These are phyloP conservation scores for Tapirus terrestris DNA, from an alignment of 2,113 vertebrate species.

Conservation along the genomic window DNA sequence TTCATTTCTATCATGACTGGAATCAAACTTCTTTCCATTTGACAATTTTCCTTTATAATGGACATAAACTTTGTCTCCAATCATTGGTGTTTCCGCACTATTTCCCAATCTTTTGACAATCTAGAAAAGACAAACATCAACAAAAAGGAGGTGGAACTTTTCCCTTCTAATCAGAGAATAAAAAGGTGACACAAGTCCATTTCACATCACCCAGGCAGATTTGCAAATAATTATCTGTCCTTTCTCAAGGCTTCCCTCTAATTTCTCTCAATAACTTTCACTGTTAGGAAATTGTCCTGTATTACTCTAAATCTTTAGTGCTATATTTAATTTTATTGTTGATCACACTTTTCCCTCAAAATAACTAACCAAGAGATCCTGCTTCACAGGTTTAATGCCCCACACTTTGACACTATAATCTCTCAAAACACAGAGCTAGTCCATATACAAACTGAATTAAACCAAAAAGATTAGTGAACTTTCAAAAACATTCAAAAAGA, in stretches of 20 bases:
- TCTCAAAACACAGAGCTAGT: slow-evolving; percentile 16
- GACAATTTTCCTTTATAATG: slow-evolving; percentile 96
- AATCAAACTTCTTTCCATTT: slow-evolving; percentile 96
- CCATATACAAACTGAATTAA: neutral
- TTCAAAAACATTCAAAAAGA: slow-evolving; percentile 35
- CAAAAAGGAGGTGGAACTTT: neutral
- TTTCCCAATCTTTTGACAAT: slow-evolving; percentile 90
- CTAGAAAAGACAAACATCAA: slow-evolving; percentile 82
- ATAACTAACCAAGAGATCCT: slow-evolving; percentile 14
- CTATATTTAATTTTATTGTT: neutral
- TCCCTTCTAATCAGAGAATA: neutral
- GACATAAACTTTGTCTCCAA: slow-evolving; percentile 95
- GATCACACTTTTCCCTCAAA: neutral
- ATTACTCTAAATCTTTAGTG: neutral
- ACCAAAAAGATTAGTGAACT: neutral
- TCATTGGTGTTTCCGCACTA: slow-evolving; percentile 93
- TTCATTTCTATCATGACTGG: slow-evolving; percentile 93
- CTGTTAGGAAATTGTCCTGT: neutral
- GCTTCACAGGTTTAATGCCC: neutral
- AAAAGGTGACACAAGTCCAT: neutral
- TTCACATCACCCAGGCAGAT: neutral
- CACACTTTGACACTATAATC: neutral
- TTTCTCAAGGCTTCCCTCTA: neutral
- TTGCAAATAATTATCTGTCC: neutral
- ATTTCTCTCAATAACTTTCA: neutral